Base-by-base conservation (phyloP, 2,888 invertebrate species). In the Apocheima hispidaria region DNA sequence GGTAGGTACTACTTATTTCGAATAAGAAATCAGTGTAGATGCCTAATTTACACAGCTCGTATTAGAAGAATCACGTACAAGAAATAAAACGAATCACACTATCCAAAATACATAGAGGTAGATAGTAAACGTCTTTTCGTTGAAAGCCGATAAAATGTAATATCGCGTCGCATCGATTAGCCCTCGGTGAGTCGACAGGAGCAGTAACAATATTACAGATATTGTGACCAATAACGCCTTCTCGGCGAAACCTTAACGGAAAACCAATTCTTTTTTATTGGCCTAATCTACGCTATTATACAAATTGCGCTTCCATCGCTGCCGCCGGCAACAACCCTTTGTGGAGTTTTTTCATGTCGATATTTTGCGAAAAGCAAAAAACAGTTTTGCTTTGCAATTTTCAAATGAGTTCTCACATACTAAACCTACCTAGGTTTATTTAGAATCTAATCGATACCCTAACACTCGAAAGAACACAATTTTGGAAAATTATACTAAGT, bases 121-220 rank as follows among this genome's bases (percentile, higher is more conserved):
- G 7, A 18, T 38, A 38, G 20, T 20, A 41, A 10, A 41, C 9
- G 12, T 12, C 21, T 41, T 43, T 43, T 26, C 26, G 26, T 44
- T 64, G 59, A 59, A 60, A 61, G 53, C 68, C 70, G 71, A 78
- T 79, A 79, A 77, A 79, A 81, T 71, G 75, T 79, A 79, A 82
- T 78, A 81, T 79, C 71, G 71, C 77, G 78, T 77, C 77, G 76
- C 77, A 77, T 79, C 79, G 80, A 80, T 82, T 80, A 81, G 76
- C 76, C 76, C 77, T 74, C 74, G 77, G 74, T 71, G 76, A 81
- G 78, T 73, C 75, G 78, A 79, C 77, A 77, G 72, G 71, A 78
- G 71, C 72, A 75, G 74, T 79, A 77, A 80, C 77, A 78, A 74
- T 78, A 79, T 80, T 76, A 79, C 70, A 74, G 77, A 77, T 77